A percentile compares a stretch with the other conserved stretches of the same genome.
These are phyloP conservation scores for Nilaparvata lugens DNA, from an alignment of 1,140 invertebrate genomes.

Conservation along the genomic window DNA sequence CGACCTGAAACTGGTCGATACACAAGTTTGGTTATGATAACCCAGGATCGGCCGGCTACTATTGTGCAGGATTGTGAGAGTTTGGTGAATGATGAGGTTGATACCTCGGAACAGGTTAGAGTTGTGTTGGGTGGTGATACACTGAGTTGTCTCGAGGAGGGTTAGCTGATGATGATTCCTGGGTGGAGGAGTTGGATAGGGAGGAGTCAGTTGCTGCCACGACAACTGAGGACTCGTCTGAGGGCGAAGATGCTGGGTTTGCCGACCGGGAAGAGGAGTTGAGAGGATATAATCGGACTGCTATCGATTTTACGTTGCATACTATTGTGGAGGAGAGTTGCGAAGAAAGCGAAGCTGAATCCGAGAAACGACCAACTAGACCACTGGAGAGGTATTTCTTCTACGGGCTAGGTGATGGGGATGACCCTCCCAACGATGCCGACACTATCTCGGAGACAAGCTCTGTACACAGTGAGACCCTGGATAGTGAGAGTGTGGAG, in stretches of 20 bases:
- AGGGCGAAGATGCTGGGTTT: conserved; percentile 39
- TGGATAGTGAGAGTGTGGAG: conserved; percentile 51
- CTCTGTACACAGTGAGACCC: conserved; percentile 73
- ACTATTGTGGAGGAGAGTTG: conserved; percentile 91
- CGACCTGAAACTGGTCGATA: conserved; percentile 52
- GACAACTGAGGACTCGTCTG: conserved; percentile 43
- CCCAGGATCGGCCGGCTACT: conserved; percentile 45
- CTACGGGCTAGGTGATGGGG: conserved; percentile 67
- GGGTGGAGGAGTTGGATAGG: conserved; percentile 73
- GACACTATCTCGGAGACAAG: conserved; percentile 79
- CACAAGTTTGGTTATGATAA: conserved; percentile 80
- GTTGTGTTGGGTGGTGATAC: conserved; percentile 53
- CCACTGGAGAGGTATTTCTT: conserved; percentile 89
- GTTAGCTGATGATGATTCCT: conserved; percentile 78
- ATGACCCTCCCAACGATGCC: conserved; percentile 43
- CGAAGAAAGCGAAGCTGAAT: conserved; percentile 76
- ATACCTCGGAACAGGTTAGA: conserved; percentile 38
- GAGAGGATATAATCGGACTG: conserved; percentile 57
- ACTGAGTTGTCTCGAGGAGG: conserved; percentile 67
- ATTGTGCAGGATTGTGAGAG: not conserved
- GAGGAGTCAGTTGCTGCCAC: conserved; percentile 44
- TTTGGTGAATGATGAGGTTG: conserved; percentile 15
- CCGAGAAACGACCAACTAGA: conserved; percentile 43
- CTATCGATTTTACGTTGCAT: conserved; percentile 81
- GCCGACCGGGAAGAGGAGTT: conserved; percentile 57